phyloP scores from a whole-genome alignment of 2,888 invertebrate genomes.

The Abrostola tripartita region DNA sequence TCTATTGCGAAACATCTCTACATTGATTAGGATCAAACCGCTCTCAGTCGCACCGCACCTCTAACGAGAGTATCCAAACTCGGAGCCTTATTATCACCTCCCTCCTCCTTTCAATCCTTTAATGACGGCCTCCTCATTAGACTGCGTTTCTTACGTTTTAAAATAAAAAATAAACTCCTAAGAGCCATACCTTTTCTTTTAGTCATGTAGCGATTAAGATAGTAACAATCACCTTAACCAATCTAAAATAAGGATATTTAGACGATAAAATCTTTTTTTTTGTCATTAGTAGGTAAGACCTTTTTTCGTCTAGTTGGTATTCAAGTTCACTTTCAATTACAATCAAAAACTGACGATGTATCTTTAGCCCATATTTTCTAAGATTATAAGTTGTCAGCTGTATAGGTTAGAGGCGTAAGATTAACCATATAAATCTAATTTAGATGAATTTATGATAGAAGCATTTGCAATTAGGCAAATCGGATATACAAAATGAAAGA shows the following conservation, averaged over 20 bases:
- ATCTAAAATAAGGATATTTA: not conserved
- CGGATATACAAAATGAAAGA: too few species aligned
- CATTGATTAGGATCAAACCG: slow-evolving; percentile 8
- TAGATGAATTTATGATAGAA: too few species aligned
- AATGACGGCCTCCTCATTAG: slow-evolving; percentile 71
- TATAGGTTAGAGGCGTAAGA: too few species aligned
- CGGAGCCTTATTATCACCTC: slow-evolving; percentile 76
- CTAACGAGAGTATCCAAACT: slow-evolving; percentile 58
- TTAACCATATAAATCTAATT: too few species aligned
- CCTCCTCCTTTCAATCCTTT: slow-evolving; percentile 65
- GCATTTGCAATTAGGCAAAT: too few species aligned
- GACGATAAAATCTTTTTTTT: not conserved
- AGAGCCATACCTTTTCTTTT: slow-evolving; percentile 34
- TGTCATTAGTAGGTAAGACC: slow-evolving; percentile 2
- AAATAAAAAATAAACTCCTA: slow-evolving; percentile 50
- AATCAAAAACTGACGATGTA: too few species aligned
- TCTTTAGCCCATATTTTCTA: too few species aligned
- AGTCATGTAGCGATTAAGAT: slow-evolving; percentile 11
- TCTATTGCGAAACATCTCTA: not conserved
- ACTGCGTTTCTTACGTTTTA: slow-evolving; percentile 48
- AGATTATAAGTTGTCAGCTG: too few species aligned
- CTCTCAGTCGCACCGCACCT: slow-evolving; percentile 33
- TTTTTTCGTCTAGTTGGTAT: too few species aligned
- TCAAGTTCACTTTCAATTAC: too few species aligned
- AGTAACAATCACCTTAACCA: slow-evolving; percentile 11